A percentile compares a stretch with the other conserved stretches of the same genome.
These are phyloP conservation scores for Sipha flava DNA, from an alignment of 1,140 invertebrate genomes.

Conservation along the genomic window DNA sequence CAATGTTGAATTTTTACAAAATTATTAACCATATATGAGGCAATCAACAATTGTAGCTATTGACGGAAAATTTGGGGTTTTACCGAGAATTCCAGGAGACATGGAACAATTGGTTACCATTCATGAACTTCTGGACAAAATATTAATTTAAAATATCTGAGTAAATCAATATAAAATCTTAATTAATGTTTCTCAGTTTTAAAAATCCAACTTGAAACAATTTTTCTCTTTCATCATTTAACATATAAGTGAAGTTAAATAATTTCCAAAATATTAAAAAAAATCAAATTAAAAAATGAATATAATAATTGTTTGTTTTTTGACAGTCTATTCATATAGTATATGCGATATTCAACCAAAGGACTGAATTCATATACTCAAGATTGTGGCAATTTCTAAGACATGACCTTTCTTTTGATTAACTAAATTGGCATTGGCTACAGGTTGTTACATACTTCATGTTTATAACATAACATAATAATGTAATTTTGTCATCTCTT, in stretches of 20 bases:
- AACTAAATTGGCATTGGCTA: neutral
- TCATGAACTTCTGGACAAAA: neutral
- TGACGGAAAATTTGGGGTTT: neutral
- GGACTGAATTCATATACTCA: neutral
- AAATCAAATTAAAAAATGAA: too few relatives aligned
- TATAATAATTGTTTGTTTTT: neutral
- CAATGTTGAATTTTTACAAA: neutral
- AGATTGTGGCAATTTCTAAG: neutral
- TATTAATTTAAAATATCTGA: neutral
- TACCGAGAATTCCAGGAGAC: neutral
- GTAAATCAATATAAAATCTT: too few relatives aligned
- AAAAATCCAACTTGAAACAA: too few relatives aligned
- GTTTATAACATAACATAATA: too few relatives aligned
- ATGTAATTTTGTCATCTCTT: too few relatives aligned
- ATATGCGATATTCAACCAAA: neutral
- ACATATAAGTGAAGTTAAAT: too few relatives aligned
- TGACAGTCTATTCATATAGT: neutral
- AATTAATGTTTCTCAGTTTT: too few relatives aligned
- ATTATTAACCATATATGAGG: neutral
- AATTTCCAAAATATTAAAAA: too few relatives aligned
- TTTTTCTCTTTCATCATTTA: too few relatives aligned
- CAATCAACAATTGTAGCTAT: neutral
- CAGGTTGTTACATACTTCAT: neutral
- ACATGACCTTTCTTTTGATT: neutral
- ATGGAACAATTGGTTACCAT: neutral